phyloP scores from a whole-genome alignment of 2,797 vertebrate species.

The Margarornis squamiger region DNA sequence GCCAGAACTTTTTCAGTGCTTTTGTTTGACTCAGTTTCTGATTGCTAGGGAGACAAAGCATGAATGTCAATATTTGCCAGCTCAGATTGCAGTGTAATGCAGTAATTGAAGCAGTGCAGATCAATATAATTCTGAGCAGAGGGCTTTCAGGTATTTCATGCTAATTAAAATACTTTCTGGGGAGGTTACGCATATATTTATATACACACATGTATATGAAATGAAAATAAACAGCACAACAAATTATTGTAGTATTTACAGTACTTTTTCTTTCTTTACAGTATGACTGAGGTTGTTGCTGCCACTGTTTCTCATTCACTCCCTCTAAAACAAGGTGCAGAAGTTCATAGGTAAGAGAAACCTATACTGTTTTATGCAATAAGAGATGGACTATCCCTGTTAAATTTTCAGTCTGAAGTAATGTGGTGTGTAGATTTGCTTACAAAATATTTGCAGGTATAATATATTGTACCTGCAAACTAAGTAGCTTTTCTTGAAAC shows the following conservation, averaged over 20 bases:
- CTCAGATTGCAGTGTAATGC: slow-evolving; percentile 3
- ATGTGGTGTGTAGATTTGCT: background rate
- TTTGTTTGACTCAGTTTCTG: slow-evolving; percentile 55
- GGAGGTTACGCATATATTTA: background rate
- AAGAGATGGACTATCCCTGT: background rate
- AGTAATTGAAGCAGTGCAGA: background rate
- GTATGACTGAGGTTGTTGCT: slow-evolving; percentile 7
- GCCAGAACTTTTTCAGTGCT: background rate
- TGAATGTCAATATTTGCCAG: slow-evolving; percentile 56
- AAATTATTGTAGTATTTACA: background rate
- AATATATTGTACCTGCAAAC: background rate
- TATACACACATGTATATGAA: background rate
- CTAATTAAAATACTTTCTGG: background rate
- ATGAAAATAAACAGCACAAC: background rate
- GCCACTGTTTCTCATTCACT: background rate
- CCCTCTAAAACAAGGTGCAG: slow-evolving; percentile 31
- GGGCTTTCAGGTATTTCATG: background rate
- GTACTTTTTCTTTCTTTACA: background rate
- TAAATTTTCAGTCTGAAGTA: background rate
- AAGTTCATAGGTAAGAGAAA: slow-evolving; percentile 63
- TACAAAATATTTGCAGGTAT: background rate
- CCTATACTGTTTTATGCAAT: background rate
- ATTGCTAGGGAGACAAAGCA: slow-evolving; percentile 68
- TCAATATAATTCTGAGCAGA: background rate
- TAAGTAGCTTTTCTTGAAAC: background rate